Conservation (phyloP, 1,140 invertebrate species). For the Brachionus paranguensis region DNA sequence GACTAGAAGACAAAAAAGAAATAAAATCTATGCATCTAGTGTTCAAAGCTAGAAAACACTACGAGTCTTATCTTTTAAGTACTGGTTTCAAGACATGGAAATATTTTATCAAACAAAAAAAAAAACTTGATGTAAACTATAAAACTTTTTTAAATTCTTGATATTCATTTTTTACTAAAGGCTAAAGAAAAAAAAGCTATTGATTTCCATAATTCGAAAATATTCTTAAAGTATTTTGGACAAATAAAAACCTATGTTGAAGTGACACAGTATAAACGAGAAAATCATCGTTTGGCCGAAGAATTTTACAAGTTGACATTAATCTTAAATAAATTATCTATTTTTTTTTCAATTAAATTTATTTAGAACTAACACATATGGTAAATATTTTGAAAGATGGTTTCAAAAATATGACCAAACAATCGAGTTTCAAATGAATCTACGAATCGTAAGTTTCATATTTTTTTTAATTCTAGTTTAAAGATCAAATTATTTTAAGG, state of each 20-base stretch:
- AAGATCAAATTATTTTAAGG: not conserved
- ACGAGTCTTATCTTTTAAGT: not conserved
- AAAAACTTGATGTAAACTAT: not conserved
- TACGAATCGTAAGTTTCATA: slow-evolving; percentile 11
- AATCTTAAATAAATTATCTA: not conserved
- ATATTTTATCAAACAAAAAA: slow-evolving; percentile 20
- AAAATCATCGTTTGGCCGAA: slow-evolving; percentile 8
- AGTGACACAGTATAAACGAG: not conserved
- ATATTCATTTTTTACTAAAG: not conserved
- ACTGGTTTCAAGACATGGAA: not conserved
- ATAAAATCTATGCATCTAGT: slow-evolving; percentile 28
- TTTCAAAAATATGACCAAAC: not conserved
- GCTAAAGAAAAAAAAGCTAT: slow-evolving; percentile 22
- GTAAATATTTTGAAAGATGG: slow-evolving; percentile 16
- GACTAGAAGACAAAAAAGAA: slow-evolving; percentile 18
- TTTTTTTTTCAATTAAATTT: not conserved
- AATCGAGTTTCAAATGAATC: slow-evolving; percentile 35
- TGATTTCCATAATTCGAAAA: not conserved
- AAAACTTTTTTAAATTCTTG: not conserved
- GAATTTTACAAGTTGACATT: slow-evolving; percentile 16
- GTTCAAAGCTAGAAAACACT: slow-evolving; percentile 25
- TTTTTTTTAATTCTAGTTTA: not conserved
- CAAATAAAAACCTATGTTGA: not conserved
- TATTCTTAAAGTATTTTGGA: not conserved
- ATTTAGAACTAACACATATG: slow-evolving; percentile 1